Conservation (phyloP, 35 echinoderm and acorn worm species). For the Diadema setosum region DNA sequence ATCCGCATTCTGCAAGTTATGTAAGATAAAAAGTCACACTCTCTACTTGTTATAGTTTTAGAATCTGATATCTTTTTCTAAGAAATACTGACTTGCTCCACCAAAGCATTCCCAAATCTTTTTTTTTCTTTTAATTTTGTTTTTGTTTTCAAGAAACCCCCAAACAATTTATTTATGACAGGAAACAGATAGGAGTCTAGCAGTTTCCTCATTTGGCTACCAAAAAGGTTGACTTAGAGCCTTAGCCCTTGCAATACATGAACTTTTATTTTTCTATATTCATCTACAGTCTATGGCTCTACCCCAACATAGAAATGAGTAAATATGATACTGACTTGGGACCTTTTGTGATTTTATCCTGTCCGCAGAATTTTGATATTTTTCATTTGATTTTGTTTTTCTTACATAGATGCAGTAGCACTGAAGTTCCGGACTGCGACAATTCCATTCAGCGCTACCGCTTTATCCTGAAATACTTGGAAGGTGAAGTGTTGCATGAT, state of each 20-base stretch:
- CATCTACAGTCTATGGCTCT: background rate
- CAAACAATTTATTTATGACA: background rate
- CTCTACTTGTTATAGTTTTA: background rate
- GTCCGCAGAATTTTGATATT: background rate
- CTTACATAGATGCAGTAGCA: background rate
- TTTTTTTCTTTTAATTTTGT: background rate
- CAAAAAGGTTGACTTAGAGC: too few species aligned
- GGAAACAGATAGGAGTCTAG: background rate
- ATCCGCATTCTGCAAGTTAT: conserved; percentile 44
- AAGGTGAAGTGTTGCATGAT: too few species aligned
- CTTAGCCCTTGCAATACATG: too few species aligned
- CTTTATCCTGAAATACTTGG: conserved; percentile 25
- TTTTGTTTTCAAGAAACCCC: background rate
- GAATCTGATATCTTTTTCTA: background rate
- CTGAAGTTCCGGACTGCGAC: conserved; percentile 20
- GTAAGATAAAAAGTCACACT: background rate
- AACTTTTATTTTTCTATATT: background rate
- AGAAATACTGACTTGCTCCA: background rate
- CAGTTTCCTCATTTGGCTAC: too few species aligned
- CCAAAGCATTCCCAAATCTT: background rate
- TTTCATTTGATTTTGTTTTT: background rate
- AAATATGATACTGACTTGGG: background rate
- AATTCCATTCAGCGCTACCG: conserved; percentile 50
- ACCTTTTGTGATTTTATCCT: background rate
- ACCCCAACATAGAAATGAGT: background rate